A percentile compares a stretch with the other conserved stretches of the same genome.
Evolutionary conservation across 2,888 invertebrate genomes (phyloP).

Genomic region (Erynnis tages): DNA sequence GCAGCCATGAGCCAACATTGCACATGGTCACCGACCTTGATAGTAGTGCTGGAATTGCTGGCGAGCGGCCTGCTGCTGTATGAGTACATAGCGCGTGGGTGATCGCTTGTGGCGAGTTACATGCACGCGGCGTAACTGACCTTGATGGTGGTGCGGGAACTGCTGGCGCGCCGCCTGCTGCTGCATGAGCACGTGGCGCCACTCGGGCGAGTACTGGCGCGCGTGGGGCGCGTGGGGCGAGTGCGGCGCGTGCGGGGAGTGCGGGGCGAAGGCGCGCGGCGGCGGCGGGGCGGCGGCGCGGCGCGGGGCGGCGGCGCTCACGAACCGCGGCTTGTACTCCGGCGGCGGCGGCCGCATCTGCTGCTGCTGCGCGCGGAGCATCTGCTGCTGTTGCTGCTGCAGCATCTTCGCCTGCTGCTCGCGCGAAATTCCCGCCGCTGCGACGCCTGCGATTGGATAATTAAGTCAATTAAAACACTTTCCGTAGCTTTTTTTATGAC

Average conservation of each 20-base stretch:
- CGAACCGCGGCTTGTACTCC: conserved; percentile 89
- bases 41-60: no score
- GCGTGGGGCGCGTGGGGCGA: conserved; percentile 53
- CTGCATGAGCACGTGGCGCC: conserved; percentile 82
- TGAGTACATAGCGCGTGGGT: no score
- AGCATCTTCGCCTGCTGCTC: conserved; percentile 86
- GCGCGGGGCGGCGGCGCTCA: conserved; percentile 43
- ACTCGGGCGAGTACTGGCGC: conserved; percentile 66
- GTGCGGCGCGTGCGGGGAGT: conserved; percentile 55
- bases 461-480: no score
- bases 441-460: conserved; percentile 51
- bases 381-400: conserved; percentile 86
- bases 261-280: conserved; percentile 51
- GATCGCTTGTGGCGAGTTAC: no score
- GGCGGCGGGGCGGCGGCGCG: conserved; percentile 47
- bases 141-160: conserved; percentile 76
- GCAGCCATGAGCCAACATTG: no score
- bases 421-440: conserved; percentile 74
- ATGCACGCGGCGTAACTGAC: conserved; percentile 39
- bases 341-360: conserved; percentile 89
- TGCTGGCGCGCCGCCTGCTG: conserved; percentile 71
- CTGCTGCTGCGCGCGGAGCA: conserved; percentile 80
- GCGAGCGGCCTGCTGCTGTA: no score
- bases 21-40: no score
- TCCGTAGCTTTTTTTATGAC: no score